Evolutionary conservation across 2,113 vertebrate genomes (phyloP).

Genomic region (Pygoscelis adeliae): DNA sequence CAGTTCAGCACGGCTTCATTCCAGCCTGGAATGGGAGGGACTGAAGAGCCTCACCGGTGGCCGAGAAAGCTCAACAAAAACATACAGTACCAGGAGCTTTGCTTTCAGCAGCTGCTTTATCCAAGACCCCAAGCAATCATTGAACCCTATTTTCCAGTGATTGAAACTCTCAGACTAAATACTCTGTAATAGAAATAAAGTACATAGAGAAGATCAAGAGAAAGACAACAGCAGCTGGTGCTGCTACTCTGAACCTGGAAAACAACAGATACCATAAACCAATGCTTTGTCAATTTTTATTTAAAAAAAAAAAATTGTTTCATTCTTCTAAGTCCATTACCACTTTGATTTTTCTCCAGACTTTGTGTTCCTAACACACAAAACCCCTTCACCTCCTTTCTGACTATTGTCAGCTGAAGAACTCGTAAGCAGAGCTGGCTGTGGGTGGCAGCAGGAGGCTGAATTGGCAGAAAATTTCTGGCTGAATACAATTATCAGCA

Average conservation of each 20-base stretch:
- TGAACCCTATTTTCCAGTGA: not conserved
- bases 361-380: not conserved
- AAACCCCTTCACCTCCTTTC: not conserved
- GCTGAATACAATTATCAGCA: not conserved
- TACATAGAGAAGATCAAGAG: not conserved
- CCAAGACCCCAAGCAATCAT: not conserved
- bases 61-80: not conserved
- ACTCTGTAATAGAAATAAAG: not conserved
- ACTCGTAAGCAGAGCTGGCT: slow-evolving; percentile 24
- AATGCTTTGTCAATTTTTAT: not conserved
- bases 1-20: not conserved
- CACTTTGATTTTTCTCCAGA: not conserved
- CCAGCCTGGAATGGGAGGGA: not conserved
- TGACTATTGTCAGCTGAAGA: not conserved
- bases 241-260: not conserved
- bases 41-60: not conserved
- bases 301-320: too few relatives aligned
- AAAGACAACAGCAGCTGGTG: not conserved
- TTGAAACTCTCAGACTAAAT: not conserved
- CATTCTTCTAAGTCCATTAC: not conserved
- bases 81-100: not conserved
- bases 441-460: slow-evolving; percentile 60
- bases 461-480: slow-evolving; percentile 30
- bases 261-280: not conserved
- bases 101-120: not conserved